Evolutionary conservation across 1,140 invertebrate species (phyloP).

Genomic region (Drosophila arawakana): DNA sequence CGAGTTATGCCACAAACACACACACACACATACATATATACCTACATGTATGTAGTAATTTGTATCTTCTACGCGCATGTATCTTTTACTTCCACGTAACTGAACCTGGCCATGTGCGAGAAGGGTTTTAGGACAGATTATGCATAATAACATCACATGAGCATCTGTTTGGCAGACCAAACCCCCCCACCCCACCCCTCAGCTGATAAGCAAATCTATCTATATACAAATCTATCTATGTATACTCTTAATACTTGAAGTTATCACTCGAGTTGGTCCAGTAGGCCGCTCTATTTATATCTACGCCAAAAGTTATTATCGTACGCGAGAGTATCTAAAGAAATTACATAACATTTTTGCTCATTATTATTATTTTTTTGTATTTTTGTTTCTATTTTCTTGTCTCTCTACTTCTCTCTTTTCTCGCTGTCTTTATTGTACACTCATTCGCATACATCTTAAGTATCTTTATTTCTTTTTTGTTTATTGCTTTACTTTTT

Average conservation of each 20-base stretch:
- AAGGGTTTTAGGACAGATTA: slow-evolving; percentile 34
- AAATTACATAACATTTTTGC: slow-evolving; percentile 67
- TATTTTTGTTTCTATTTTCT: slow-evolving; percentile 4
- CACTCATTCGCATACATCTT: slow-evolving; percentile 10
- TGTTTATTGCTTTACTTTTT: slow-evolving; percentile 31
- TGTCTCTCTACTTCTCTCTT: slow-evolving; percentile 16
- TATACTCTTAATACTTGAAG: background rate
- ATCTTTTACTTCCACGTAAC: slow-evolving; percentile 77
- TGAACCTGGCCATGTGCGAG: slow-evolving; percentile 68
- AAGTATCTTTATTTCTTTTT: slow-evolving; percentile 20
- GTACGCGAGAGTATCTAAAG: background rate
- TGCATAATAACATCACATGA: slow-evolving; percentile 25
- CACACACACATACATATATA: background rate
- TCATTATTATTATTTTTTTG: slow-evolving; percentile 67
- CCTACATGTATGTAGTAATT: background rate
- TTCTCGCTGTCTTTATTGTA: slow-evolving; percentile 34
- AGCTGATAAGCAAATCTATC: slow-evolving; percentile 29
- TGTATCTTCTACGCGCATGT: slow-evolving; percentile 15
- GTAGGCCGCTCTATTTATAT: slow-evolving; percentile 5
- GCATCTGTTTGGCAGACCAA: slow-evolving; percentile 20
- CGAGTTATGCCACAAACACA: slow-evolving; percentile 57
- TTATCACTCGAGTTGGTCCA: slow-evolving; percentile 9
- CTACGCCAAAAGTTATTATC: slow-evolving; percentile 13
- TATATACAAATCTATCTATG: background rate
- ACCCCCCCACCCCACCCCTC: background rate